Evolutionary conservation across 2,888 invertebrate genomes (phyloP).

Genomic region (Melipona bicolor): DNA sequence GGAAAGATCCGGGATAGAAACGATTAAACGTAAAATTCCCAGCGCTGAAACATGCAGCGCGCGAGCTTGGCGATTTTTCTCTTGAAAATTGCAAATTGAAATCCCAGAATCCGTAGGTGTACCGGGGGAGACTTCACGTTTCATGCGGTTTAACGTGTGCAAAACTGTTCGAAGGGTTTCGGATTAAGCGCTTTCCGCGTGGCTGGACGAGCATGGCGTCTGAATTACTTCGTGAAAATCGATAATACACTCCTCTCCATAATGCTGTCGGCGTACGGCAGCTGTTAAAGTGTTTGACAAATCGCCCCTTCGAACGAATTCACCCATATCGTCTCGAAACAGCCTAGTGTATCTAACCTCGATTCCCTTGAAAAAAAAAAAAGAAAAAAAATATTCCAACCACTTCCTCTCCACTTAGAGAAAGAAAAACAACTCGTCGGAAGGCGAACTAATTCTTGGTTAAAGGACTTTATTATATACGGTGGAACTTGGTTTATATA

Average conservation of each 20-base stretch:
- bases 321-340: slow-evolving; percentile 42
- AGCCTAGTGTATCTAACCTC: slow-evolving; percentile 36
- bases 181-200: slow-evolving; percentile 67
- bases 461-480: too few relatives aligned
- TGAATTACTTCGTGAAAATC: slow-evolving; percentile 68
- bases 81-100: slow-evolving; percentile 26
- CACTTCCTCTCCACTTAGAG: background rate
- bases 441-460: too few relatives aligned
- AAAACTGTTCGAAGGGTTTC: slow-evolving; percentile 69
- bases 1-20: background rate
- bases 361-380: background rate
- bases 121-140: slow-evolving; percentile 34
- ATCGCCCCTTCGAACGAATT: slow-evolving; percentile 73
- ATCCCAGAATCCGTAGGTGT: slow-evolving; percentile 44
- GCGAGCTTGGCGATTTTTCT: background rate
- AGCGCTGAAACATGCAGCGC: background rate
- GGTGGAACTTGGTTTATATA: too few relatives aligned
- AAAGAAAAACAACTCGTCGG: too few relatives aligned
- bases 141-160: slow-evolving; percentile 65
- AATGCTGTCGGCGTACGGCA: slow-evolving; percentile 62
- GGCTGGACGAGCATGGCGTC: slow-evolving; percentile 69
- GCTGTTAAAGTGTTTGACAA: slow-evolving; percentile 76
- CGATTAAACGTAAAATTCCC: background rate
- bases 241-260: slow-evolving; percentile 63
- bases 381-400: background rate